Percentiles rank a stretch among this genome's conserved stretches.
These are phyloP conservation scores for Athalia circularis DNA, from an alignment of 2,888 invertebrate genomes.

Conservation along the genomic window DNA sequence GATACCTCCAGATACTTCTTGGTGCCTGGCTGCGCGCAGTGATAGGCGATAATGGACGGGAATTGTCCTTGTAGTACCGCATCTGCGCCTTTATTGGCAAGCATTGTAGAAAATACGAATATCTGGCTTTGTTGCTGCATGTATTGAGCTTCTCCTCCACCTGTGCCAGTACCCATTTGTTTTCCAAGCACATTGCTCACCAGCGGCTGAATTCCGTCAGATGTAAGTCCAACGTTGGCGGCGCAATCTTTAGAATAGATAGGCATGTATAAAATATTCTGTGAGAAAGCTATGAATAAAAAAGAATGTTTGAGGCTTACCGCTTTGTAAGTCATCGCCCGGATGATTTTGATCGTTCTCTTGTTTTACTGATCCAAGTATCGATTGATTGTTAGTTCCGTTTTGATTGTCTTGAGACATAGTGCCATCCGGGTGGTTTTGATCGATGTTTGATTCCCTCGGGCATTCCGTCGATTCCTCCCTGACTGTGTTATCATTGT, in stretches of 20 bases:
- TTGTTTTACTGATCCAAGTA: conserved; percentile 67
- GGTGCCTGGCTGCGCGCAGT: conserved; percentile 96
- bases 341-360: conserved; percentile 67
- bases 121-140: conserved; percentile 98
- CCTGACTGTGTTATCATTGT: conserved; percentile 67
- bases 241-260: conserved; percentile 60
- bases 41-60: conserved; percentile 94
- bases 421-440: conserved; percentile 63
- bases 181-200: conserved; percentile 87
- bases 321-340: conserved; percentile 64
- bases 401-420: conserved; percentile 66
- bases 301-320: conserved; percentile 48
- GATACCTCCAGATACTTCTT: conserved; percentile 93
- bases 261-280: conserved; percentile 13
- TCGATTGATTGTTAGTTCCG: conserved; percentile 60
- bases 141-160: conserved; percentile 89
- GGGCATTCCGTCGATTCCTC: conserved; percentile 67
- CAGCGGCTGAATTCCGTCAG: conserved; percentile 83
- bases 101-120: conserved; percentile 95
- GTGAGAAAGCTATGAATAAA: not conserved
- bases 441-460: conserved; percentile 66
- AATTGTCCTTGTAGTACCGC: conserved; percentile 92
- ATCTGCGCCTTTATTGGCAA: conserved; percentile 97
- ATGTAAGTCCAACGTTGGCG: conserved; percentile 71
- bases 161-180: conserved; percentile 81